Base-by-base conservation (phyloP, 2,888 invertebrate species). In the Hirtodrosophila trivittata region DNA sequence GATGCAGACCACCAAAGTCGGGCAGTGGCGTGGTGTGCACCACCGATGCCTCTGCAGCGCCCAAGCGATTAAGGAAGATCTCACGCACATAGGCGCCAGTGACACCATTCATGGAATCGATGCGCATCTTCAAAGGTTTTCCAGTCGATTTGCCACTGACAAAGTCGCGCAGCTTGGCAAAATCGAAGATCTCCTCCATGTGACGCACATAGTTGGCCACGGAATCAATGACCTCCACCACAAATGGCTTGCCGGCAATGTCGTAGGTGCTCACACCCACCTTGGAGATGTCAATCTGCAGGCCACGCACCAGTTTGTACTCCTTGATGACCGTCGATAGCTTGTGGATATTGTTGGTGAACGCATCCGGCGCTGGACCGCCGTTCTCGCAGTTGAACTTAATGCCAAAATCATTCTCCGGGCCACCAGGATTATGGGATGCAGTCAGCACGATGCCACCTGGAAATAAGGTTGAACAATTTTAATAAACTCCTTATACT, bases 401-500 rank as follows among this genome's bases (percentile, higher is more conserved):
- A 86, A 99, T 98, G 46, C 99, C 99, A 90, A 99, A 99, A 91
- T 99, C 99, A 72, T 96, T 96, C 88, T 98, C 93, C 5, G 97
- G 97, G 28, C 99, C 99, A 50, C 99, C 99, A 0, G 99, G 99
- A 91, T 99, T 99, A 91, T 99, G 99, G 10, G 98, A 98, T 0
- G 99, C 99, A 0, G 99, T 99, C 35, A 99, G 92, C 33, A 99
- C 96, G 77, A 99, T 98, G 8, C 99, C 99, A 75, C 98, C 98
- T 93, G 4, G 0, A 1, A 5, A 1, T 3, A 0, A 9, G 18
- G 18, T 21, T 21, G 5, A 21, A 21, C 5, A 21, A 5, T 21
- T 21, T 21, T 21, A 5, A 21, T 21, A 14, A 30, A 12, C 12
- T 1, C 0, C 5, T 14, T 8, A 33, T n/a, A n/a, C n/a, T n/a